Evolutionary conservation across 2,113 vertebrate species (phyloP).

Genomic region (Pholis gunnellus): DNA sequence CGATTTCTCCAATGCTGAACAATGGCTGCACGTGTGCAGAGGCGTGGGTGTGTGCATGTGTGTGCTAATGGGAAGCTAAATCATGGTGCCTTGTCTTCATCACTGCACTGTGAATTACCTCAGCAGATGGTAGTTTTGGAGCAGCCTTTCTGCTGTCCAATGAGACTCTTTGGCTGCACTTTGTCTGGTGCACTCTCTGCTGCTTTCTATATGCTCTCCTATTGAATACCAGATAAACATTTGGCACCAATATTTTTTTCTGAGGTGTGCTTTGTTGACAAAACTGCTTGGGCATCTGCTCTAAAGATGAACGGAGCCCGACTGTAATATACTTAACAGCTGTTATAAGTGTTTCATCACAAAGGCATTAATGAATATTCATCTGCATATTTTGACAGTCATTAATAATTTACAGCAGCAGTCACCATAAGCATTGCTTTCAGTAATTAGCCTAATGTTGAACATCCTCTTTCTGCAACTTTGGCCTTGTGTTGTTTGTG

Average conservation of each 20-base stretch:
- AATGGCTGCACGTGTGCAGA: conserved; percentile 27
- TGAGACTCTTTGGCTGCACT: conserved; percentile 26
- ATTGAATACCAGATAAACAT: conserved; percentile 22
- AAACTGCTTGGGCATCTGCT: conserved; percentile 44
- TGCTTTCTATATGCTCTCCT: conserved; percentile 12
- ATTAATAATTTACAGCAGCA: conserved; percentile 65
- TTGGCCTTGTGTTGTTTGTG: conserved; percentile 35
- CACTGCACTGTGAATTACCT: conserved; percentile 52
- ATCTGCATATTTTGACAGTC: conserved; percentile 64
- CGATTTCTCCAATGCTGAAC: conserved; percentile 43
- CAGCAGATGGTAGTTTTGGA: conserved; percentile 16
- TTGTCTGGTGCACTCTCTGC: conserved; percentile 27
- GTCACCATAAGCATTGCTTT: conserved; percentile 21
- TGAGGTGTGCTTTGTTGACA: conserved; percentile 28
- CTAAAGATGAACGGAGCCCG: conserved; percentile 22
- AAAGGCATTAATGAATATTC: conserved; percentile 60
- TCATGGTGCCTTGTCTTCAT: conserved; percentile 54
- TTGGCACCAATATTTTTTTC: conserved; percentile 12
- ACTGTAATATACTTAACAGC: conserved; percentile 44
- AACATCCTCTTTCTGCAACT: conserved; percentile 22
- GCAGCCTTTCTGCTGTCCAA: conserved; percentile 24
- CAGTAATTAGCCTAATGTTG: conserved; percentile 43
- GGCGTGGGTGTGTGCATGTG: conserved; percentile 31
- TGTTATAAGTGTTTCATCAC: conserved; percentile 58
- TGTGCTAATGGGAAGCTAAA: conserved; percentile 57